Percentiles rank a stretch among this genome's conserved stretches.
Evolutionary conservation across 2,888 invertebrate genomes (phyloP).

Genomic region (Drosophila borborema): DNA sequence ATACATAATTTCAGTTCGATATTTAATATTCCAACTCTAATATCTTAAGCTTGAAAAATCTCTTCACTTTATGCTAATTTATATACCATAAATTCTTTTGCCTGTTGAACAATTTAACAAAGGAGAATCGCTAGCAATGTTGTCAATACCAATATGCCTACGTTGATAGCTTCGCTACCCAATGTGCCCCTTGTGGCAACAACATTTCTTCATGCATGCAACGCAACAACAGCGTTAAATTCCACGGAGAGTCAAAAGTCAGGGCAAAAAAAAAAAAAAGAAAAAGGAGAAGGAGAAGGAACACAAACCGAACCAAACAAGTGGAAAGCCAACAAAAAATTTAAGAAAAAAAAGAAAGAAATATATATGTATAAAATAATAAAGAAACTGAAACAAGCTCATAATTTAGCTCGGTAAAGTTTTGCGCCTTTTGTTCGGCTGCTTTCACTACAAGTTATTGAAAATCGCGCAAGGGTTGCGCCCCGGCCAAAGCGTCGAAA

Average conservation of each 20-base stretch:
- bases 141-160: slow-evolving; percentile 55
- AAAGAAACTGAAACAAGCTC: slow-evolving; percentile 68
- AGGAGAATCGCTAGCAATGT: slow-evolving; percentile 20
- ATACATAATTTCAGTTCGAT: background rate
- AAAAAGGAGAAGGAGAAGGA: background rate
- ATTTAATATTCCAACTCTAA: background rate
- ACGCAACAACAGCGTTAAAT: slow-evolving; percentile 58
- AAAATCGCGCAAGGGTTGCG: slow-evolving; percentile 75
- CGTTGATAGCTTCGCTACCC: slow-evolving; percentile 4
- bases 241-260: slow-evolving; percentile 70
- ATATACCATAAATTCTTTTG: background rate
- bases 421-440: slow-evolving; percentile 74
- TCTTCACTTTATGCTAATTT: slow-evolving; percentile 3
- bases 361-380: slow-evolving; percentile 20
- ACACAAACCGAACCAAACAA: slow-evolving; percentile 22
- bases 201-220: slow-evolving; percentile 68
- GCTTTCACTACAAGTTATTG: slow-evolving; percentile 75
- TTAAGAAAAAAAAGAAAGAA: slow-evolving; percentile 3
- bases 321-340: slow-evolving; percentile 18
- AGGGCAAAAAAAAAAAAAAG: slow-evolving; percentile 14
- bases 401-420: slow-evolving; percentile 77
- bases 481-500: slow-evolving; percentile 45
- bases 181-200: slow-evolving; percentile 30
- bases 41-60: background rate
- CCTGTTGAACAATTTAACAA: slow-evolving; percentile 6